phyloP scores from a whole-genome alignment of 2,797 vertebrate species.

The Sandelia bainsii region DNA sequence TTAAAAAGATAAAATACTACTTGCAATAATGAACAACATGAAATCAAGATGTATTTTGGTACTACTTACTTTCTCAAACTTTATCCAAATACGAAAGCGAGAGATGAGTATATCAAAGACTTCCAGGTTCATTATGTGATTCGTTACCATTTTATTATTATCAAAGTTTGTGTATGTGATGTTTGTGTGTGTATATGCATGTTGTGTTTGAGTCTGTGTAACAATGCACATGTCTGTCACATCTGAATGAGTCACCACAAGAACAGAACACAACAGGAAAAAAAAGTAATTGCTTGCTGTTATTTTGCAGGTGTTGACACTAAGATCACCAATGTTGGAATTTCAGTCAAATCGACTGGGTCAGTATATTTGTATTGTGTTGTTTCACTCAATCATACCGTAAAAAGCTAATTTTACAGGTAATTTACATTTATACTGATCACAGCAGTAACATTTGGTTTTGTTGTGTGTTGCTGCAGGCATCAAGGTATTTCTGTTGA shows the following conservation, averaged over 20 bases:
- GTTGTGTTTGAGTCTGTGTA: not conserved
- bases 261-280: slow-evolving; percentile 12
- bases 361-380: slow-evolving; percentile 76
- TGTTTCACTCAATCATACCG: slow-evolving; percentile 40
- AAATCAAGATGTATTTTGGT: too few relatives aligned
- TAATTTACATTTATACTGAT: slow-evolving; percentile 51
- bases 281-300: slow-evolving; percentile 41
- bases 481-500: slow-evolving; percentile 91
- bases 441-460: slow-evolving; percentile 4
- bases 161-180: too few relatives aligned
- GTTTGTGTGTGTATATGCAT: too few relatives aligned
- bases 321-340: slow-evolving; percentile 91
- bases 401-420: slow-evolving; percentile 55
- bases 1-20: not conserved
- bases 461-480: slow-evolving; percentile 77
- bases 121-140: too few relatives aligned
- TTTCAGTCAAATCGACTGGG: slow-evolving; percentile 92
- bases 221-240: not conserved
- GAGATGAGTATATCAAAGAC: too few relatives aligned
- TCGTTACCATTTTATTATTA: too few relatives aligned
- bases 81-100: too few relatives aligned
- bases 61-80: too few relatives aligned
- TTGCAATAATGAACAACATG: not conserved
- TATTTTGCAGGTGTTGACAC: slow-evolving; percentile 90
- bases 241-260: slow-evolving; percentile 18